Conservation (phyloP, 2,797 vertebrate species). For the Tadarida brasiliensis region DNA sequence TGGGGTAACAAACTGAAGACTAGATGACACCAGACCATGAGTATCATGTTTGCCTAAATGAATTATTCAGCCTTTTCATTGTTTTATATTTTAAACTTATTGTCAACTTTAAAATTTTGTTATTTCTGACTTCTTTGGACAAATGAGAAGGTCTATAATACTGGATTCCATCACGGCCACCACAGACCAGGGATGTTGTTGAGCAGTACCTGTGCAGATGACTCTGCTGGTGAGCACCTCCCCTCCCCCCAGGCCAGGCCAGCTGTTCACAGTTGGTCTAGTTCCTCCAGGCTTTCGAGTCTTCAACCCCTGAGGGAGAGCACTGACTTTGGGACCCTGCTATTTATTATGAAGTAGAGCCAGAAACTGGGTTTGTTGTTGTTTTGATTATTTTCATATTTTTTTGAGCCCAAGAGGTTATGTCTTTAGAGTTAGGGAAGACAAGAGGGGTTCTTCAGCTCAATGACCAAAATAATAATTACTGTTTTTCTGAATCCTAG, state of each 20-base stretch:
- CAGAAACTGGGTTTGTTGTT: not conserved
- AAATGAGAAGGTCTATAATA: not conserved
- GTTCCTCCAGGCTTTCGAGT: not conserved
- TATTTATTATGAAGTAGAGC: not conserved
- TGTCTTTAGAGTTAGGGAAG: not conserved
- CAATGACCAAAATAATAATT: constrained; percentile 11
- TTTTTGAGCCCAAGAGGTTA: not conserved
- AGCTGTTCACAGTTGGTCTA: not conserved
- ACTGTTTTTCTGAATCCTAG: not conserved
- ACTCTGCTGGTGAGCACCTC: accelerated
- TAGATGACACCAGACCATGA: not conserved
- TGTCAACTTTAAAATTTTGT: not conserved
- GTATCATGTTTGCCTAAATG: not conserved
- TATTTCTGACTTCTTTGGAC: not conserved
- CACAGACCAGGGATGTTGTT: not conserved
- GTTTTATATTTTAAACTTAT: not conserved
- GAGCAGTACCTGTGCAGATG: not conserved
- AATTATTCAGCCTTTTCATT: not conserved
- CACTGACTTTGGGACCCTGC: not conserved
- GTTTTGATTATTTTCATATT: not conserved
- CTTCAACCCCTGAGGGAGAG: not conserved
- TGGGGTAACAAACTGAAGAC: not conserved
- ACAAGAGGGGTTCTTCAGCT: not conserved
- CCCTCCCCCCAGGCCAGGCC: too few species aligned
- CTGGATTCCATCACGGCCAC: not conserved